These are phyloP conservation scores for Hydrotaea diabolus DNA, from an alignment of 2,888 invertebrate genomes.

Conservation along the genomic window DNA sequence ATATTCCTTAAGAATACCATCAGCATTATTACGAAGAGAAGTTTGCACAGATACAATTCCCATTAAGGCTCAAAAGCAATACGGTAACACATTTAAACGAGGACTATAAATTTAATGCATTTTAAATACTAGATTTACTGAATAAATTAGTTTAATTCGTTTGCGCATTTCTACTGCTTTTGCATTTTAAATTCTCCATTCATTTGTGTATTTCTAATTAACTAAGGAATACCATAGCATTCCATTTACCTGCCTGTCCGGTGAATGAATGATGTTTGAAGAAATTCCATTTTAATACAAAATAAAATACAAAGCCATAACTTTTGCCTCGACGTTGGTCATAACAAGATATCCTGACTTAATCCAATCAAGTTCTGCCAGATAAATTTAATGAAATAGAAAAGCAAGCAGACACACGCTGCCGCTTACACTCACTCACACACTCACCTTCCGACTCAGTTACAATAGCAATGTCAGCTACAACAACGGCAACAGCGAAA, in stretches of 20 bases:
- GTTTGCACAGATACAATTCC: background rate
- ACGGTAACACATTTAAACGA: no score
- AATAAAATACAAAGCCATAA: constrained; percentile 33
- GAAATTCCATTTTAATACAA: constrained; percentile 33
- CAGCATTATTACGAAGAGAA: no score
- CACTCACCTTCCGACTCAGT: no score
- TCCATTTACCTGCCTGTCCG: background rate
- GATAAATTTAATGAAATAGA: constrained; percentile 62
- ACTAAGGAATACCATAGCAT: background rate
- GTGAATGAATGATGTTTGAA: background rate
- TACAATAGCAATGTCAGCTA: constrained; percentile 34
- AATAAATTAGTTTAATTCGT: background rate
- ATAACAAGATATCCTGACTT: constrained; percentile 63
- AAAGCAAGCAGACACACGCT: constrained; percentile 10
- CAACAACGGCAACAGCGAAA: constrained; percentile 30
- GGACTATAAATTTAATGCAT: background rate
- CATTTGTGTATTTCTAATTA: background rate
- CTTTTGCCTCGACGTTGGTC: constrained; percentile 16
- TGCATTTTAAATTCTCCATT: background rate
- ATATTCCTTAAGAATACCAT: no score
- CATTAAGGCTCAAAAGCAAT: no score
- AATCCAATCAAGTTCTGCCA: constrained; percentile 66
- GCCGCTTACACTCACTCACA: constrained; percentile 10
- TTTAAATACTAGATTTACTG: constrained; percentile 19
- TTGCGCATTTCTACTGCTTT: background rate